A percentile compares a stretch with the other conserved stretches of the same genome.
Evolutionary conservation across 2,113 vertebrate species (phyloP).

Genomic region (Tylochromis polylepis): DNA sequence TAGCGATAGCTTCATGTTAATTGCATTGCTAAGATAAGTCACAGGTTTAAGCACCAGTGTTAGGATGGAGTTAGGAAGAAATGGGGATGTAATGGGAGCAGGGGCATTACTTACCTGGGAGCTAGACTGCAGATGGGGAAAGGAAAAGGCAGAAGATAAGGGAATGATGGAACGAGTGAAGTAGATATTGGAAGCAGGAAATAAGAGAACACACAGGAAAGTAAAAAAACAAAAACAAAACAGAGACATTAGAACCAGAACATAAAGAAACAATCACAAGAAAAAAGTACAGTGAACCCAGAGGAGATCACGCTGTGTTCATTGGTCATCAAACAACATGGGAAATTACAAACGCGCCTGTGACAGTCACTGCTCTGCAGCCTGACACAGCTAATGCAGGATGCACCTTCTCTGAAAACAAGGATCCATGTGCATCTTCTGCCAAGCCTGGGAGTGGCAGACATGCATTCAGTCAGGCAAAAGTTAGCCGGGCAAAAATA

Average conservation of each 20-base stretch:
- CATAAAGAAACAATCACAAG: slow-evolving; percentile 22
- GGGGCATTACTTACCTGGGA: slow-evolving; percentile 78
- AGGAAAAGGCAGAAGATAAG: slow-evolving; percentile 46
- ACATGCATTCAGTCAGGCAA: slow-evolving; percentile 68
- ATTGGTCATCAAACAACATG: slow-evolving; percentile 22
- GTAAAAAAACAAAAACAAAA: background rate
- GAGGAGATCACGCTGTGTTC: slow-evolving; percentile 16
- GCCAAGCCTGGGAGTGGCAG: slow-evolving; percentile 48
- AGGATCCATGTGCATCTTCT: slow-evolving; percentile 57
- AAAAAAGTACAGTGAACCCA: slow-evolving; percentile 18
- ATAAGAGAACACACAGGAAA: slow-evolving; percentile 47
- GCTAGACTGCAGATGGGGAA: slow-evolving; percentile 85
- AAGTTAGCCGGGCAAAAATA: slow-evolving; percentile 30
- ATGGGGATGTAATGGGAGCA: background rate
- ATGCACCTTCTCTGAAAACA: slow-evolving; percentile 53
- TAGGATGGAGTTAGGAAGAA: background rate
- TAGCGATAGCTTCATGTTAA: slow-evolving; percentile 16
- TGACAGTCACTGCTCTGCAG: slow-evolving; percentile 28
- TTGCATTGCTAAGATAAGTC: slow-evolving; percentile 2
- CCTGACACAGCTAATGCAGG: slow-evolving; percentile 55
- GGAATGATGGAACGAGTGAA: slow-evolving; percentile 27
- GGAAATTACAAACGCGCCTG: slow-evolving; percentile 13
- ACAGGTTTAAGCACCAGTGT: slow-evolving; percentile 3
- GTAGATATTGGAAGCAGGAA: slow-evolving; percentile 41
- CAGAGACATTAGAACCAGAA: slow-evolving; percentile 50